Evolutionary conservation across 2,797 vertebrate species (phyloP).

Genomic region (Poeciliopsis presidionis): DNA sequence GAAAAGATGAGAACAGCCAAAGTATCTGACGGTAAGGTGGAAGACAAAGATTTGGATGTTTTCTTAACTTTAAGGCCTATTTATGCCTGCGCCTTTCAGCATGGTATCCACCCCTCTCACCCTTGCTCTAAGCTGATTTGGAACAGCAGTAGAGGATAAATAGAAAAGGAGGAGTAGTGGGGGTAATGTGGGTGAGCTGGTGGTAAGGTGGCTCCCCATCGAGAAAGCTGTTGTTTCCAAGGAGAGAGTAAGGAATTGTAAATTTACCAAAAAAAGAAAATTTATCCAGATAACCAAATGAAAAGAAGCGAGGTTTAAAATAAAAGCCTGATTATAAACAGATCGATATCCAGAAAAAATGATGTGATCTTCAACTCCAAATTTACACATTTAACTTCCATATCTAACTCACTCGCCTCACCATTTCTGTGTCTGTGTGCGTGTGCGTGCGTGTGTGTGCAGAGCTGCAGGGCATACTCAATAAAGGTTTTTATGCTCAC

Average conservation of each 20-base stretch:
- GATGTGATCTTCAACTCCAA: constrained; percentile 59
- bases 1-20: constrained; percentile 53
- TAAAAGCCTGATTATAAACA: constrained; percentile 58
- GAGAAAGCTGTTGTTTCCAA: constrained; percentile 74
- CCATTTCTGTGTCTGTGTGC: constrained; percentile 21
- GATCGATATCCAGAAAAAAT: constrained; percentile 67
- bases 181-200: constrained; percentile 39
- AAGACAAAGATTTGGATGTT: constrained; percentile 30
- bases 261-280: constrained; percentile 54
- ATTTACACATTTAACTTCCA: constrained; percentile 68
- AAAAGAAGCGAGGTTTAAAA: constrained; percentile 46
- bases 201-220: constrained; percentile 52
- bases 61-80: constrained; percentile 55
- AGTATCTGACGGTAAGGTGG: constrained; percentile 31
- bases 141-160: constrained; percentile 62
- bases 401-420: constrained; percentile 58
- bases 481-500: constrained; percentile 75
- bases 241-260: constrained; percentile 72
- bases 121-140: constrained; percentile 61
- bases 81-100: constrained; percentile 50
- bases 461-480: constrained; percentile 59
- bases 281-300: constrained; percentile 40
- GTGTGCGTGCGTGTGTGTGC: constrained; percentile 21
- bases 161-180: constrained; percentile 51
- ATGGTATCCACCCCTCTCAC: constrained; percentile 37